Evolutionary conservation across 1,140 invertebrate species (phyloP), one percentile per base, ranked within the genome.

Genomic region (Drosophila navojoa): DNA sequence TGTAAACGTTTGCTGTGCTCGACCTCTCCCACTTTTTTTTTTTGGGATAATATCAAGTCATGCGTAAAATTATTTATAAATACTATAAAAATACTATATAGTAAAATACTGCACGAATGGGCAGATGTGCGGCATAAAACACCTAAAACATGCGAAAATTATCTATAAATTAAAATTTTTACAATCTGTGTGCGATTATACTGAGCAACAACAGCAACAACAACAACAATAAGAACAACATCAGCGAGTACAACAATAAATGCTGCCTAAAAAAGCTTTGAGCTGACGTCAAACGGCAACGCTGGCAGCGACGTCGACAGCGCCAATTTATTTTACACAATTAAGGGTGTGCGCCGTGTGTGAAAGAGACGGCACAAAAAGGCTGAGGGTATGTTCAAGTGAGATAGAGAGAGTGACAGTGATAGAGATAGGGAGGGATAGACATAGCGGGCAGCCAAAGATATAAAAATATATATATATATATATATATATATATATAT

Each of bases 111-210:
- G 22, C 42, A 16, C 11, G 50, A 50, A 61, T 47, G 53, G 44
- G 54, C 59, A 52, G 53, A 40, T 54, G 40, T 59, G 55, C 29
- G n/a, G 47, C 42, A 79, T 44, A 44, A 80, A 85, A 79, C 62
- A 78, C 67, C 78, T 76, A 87, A 86, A 87, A 87, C 79, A 87
- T 86, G 82, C 82, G 82, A 87, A 86, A 87, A 87, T 87, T 82
- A 87, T 87, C 82, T 87, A 87, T 89, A 87, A 87, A 89, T 87
- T 89, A 82, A 89, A 87, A 87, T 82, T 87, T 86, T 87, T 87
- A 87, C 82, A 87, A 87, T 87, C 84, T 87, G 82, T 82, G 82
- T 62, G 79, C 82, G 82, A 87, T 87, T 87, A 79, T 89, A 64
- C 60, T 15, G 38, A 79, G 57, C 44, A 82, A 53, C 79, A 64